Conservation (phyloP, 2,797 vertebrate genomes). For the Phrynocephalus forsythii region DNA sequence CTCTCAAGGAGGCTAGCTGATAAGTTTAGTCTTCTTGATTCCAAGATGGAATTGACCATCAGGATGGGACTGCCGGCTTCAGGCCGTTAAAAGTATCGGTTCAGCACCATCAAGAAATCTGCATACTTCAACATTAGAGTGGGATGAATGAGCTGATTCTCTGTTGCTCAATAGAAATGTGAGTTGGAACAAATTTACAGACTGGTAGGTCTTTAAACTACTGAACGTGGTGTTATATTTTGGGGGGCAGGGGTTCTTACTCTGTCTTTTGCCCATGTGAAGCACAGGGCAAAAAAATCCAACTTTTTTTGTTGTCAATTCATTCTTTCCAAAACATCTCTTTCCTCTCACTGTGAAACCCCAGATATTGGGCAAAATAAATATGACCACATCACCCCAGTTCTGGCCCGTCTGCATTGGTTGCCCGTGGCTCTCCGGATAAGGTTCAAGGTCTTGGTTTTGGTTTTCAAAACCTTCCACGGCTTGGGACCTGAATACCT, state of each 20-base stretch:
- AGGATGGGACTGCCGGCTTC: not conserved
- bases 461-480: no score
- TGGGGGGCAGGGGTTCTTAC: not conserved
- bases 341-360: conserved; percentile 33
- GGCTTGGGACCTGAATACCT: no score
- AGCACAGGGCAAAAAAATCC: conserved; percentile 23
- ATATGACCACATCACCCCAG: no score
- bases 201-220: conserved; percentile 35
- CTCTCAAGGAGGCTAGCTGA: not conserved
- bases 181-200: conserved; percentile 22
- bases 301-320: conserved; percentile 67
- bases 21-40: not conserved
- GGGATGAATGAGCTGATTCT: not conserved
- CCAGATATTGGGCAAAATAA: conserved; percentile 40
- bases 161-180: not conserved
- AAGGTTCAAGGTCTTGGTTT: no score
- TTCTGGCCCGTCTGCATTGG: no score
- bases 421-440: no score
- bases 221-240: not conserved
- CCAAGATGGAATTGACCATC: not conserved
- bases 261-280: not conserved
- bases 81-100: not conserved
- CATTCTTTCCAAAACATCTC: conserved; percentile 32
- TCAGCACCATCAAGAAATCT: conserved; percentile 27
- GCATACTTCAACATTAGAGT: not conserved